Percentiles rank a stretch among this genome's conserved stretches.
Evolutionary conservation across 2,888 invertebrate genomes (phyloP).

Genomic region (Embidobia sp.): DNA sequence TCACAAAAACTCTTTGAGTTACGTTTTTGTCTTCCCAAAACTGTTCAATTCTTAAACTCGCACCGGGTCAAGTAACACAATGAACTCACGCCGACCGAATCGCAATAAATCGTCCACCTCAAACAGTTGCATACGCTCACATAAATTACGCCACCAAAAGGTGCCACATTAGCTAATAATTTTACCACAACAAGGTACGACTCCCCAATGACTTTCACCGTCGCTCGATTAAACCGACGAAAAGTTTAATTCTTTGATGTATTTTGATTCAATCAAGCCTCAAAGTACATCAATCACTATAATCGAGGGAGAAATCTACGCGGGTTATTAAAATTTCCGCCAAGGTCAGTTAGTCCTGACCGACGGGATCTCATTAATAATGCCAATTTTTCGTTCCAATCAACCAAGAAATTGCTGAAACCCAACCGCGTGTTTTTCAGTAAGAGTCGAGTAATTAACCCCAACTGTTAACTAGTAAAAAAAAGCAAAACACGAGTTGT

Average conservation of each 20-base stretch:
- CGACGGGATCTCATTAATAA: constrained; percentile 2
- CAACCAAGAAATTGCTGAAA: constrained; percentile 5
- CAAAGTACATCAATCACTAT: constrained; percentile 1
- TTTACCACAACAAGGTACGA: too few relatives aligned
- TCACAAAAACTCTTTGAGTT: constrained; percentile 43
- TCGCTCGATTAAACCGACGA: not conserved
- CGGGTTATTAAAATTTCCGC: constrained; percentile 5
- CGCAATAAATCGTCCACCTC: constrained; percentile 31
- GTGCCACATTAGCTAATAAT: constrained; percentile 32
- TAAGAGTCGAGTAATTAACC: constrained; percentile 3
- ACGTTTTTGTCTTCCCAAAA: constrained; percentile 11
- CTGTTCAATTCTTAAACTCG: constrained; percentile 28
- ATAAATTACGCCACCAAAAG: constrained; percentile 39
- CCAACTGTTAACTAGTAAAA: not conserved
- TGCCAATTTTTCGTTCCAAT: constrained; percentile 7
- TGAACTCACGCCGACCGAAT: constrained; percentile 18
- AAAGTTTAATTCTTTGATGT: too few relatives aligned
- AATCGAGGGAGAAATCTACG: not conserved
- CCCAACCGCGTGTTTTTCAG: constrained; percentile 7
- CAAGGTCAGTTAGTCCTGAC: constrained; percentile 1
- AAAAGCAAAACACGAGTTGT: not conserved
- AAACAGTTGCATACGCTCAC: constrained; percentile 15
- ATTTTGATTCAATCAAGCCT: not conserved
- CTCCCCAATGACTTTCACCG: constrained; percentile 13
- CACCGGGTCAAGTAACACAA: constrained; percentile 45